Percentiles rank a stretch among this genome's conserved stretches.
These are phyloP conservation scores for Euzophera pinguis DNA, from an alignment of 2,888 invertebrate species.

Conservation along the genomic window DNA sequence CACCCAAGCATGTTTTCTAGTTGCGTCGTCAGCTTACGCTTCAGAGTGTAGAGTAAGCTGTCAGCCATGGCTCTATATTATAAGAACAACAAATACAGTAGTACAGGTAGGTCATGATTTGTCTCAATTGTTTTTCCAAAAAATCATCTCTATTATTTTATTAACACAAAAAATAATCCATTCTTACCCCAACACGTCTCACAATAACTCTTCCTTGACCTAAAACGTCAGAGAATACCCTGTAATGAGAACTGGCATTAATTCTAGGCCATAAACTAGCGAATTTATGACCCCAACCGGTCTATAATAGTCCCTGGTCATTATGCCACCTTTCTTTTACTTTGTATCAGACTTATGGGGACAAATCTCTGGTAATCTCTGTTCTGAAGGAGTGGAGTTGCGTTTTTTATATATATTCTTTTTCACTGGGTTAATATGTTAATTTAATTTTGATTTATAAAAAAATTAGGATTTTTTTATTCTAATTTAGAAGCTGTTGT, in stretches of 20 bases:
- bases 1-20: too few relatives aligned
- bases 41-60: too few relatives aligned
- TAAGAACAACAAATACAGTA: too few relatives aligned
- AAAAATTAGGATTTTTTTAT: too few relatives aligned
- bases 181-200: conserved; percentile 51
- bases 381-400: conserved; percentile 37
- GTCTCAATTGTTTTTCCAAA: too few relatives aligned
- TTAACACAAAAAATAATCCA: conserved; percentile 26
- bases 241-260: conserved; percentile 73
- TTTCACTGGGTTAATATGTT: too few relatives aligned
- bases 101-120: too few relatives aligned
- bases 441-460: too few relatives aligned
- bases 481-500: too few relatives aligned
- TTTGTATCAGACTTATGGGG: conserved; percentile 66
- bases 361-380: conserved; percentile 46
- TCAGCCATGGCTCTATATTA: too few relatives aligned
- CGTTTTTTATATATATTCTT: too few relatives aligned
- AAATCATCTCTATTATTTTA: neutral
- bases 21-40: too few relatives aligned
- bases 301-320: conserved; percentile 73
- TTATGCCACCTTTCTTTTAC: conserved; percentile 50
- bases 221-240: conserved; percentile 72
- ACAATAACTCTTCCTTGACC: conserved; percentile 75
- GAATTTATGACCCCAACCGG: conserved; percentile 66
- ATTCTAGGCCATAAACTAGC: conserved; percentile 75